A percentile compares a stretch with the other conserved stretches of the same genome.
phyloP scores from a whole-genome alignment of 1,140 invertebrate species.

The Magallana ariakensis region DNA sequence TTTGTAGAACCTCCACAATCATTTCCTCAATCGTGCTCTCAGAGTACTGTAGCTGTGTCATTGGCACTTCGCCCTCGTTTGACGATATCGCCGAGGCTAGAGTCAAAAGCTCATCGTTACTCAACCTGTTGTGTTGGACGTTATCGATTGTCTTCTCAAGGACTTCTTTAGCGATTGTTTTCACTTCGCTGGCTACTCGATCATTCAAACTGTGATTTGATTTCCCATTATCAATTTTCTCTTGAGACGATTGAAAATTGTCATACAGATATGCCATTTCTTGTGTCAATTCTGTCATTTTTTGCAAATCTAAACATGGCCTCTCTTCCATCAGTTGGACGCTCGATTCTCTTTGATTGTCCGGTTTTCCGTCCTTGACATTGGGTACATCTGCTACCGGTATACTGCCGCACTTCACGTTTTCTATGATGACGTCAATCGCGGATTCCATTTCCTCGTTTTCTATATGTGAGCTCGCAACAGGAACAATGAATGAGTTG shows the following conservation, averaged over 20 bases:
- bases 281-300: conserved; percentile 53
- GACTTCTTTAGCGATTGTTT: neutral
- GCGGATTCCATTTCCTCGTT: conserved; percentile 44
- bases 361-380: neutral
- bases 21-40: conserved; percentile 46
- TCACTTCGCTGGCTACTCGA: neutral
- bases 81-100: conserved; percentile 36
- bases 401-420: conserved; percentile 42
- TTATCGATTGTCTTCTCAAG: conserved; percentile 43
- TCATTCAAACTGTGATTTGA: neutral
- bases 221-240: neutral
- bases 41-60: neutral
- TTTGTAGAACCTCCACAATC: conserved; percentile 45
- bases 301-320: conserved; percentile 44
- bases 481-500: neutral
- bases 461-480: neutral
- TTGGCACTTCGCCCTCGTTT: neutral
- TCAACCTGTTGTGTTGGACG: conserved; percentile 38
- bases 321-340: neutral
- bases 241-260: neutral
- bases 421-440: conserved; percentile 46
- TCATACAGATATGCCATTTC: conserved; percentile 49
- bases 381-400: neutral
- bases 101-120: conserved; percentile 36
- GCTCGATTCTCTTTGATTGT: neutral